Evolutionary conservation across 2,797 vertebrate species (phyloP).

Genomic region (Decapterus maruadsi): DNA sequence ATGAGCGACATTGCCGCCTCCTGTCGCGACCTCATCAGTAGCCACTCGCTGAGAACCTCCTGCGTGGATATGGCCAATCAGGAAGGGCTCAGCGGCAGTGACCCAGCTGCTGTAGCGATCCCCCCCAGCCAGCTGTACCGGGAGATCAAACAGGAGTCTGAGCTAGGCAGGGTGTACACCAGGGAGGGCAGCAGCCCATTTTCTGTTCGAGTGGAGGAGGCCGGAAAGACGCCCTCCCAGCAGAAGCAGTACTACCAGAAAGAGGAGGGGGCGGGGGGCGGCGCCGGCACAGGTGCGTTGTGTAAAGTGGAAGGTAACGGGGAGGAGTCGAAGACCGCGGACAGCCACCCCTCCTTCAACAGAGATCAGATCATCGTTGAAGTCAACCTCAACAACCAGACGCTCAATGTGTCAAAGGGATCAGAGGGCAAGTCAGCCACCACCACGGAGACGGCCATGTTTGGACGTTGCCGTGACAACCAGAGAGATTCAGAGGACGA

Average conservation of each 20-base stretch:
- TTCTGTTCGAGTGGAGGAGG: slow-evolving; percentile 91
- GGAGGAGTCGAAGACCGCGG: slow-evolving; percentile 83
- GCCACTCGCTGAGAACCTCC: slow-evolving; percentile 88
- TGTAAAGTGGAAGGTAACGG: slow-evolving; percentile 89
- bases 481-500: slow-evolving; percentile 77
- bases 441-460: slow-evolving; percentile 70
- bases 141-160: slow-evolving; percentile 95
- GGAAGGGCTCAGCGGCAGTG: slow-evolving; percentile 72
- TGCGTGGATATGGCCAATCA: slow-evolving; percentile 86
- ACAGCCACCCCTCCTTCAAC: slow-evolving; percentile 89
- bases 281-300: slow-evolving; percentile 57
- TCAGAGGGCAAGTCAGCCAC: slow-evolving; percentile 86
- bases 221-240: slow-evolving; percentile 66
- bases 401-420: slow-evolving; percentile 96
- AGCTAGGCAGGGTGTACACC: slow-evolving; percentile 90
- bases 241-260: slow-evolving; percentile 92
- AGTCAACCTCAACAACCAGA: slow-evolving; percentile 99
- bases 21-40: slow-evolving; percentile 94
- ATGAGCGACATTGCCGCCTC: slow-evolving; percentile 96
- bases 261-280: slow-evolving; percentile 82
- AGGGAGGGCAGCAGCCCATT: slow-evolving; percentile 90
- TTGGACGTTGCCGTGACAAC: slow-evolving; percentile 74
- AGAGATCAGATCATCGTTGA: slow-evolving; percentile 98
- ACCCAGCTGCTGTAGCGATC: slow-evolving; percentile 29
- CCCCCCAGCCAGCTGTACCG: slow-evolving; percentile 87